phyloP scores from a whole-genome alignment of 1,140 invertebrate species.

The Danaus melanippus region DNA sequence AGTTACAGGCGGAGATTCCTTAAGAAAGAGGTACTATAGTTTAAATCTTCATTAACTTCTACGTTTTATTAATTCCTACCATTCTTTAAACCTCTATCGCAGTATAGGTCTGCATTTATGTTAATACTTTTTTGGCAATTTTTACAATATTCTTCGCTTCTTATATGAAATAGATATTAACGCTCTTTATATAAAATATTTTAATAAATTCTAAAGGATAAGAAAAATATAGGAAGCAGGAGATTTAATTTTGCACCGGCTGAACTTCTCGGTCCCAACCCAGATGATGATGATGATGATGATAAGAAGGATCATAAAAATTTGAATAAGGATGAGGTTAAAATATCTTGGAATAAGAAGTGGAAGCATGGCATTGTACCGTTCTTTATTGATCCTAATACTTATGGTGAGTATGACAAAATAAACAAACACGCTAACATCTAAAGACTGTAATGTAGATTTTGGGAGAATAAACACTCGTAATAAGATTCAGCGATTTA shows the following conservation, averaged over 20 bases:
- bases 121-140: no score
- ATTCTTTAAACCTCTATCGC: no score
- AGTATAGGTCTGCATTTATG: no score
- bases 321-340: slow-evolving; percentile 3
- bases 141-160: no score
- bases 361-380: slow-evolving; percentile 55
- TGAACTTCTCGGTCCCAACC: slow-evolving; percentile 17
- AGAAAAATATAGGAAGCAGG: slow-evolving; percentile 20
- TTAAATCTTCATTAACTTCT: no score
- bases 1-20: slow-evolving; percentile 32
- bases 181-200: no score
- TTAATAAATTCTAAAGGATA: background rate
- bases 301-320: background rate
- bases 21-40: background rate
- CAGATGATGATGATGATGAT: background rate
- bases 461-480: no score
- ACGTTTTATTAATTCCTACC: no score
- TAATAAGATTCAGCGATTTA: no score
- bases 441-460: no score
- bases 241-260: slow-evolving; percentile 53
- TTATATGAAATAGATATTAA: no score
- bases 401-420: slow-evolving; percentile 37
- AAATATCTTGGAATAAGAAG: slow-evolving; percentile 38
- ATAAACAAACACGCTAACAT: no score
- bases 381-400: slow-evolving; percentile 56